phyloP scores from a whole-genome alignment of 2,888 invertebrate genomes.

The Alloscopus bannaensis region DNA sequence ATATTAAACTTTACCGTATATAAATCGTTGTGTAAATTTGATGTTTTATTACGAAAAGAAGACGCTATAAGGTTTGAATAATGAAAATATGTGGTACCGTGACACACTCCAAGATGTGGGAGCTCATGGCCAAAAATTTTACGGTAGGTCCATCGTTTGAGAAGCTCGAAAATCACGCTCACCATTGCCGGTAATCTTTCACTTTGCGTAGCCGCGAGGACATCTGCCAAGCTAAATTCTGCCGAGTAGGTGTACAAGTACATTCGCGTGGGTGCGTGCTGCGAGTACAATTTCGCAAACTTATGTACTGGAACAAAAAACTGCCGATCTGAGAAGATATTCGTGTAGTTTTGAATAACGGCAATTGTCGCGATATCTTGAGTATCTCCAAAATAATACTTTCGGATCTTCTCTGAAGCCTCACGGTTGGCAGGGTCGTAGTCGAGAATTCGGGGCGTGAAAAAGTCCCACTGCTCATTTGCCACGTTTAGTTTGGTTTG shows the following conservation, averaged over 20 bases:
- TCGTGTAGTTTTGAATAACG: conserved; percentile 59
- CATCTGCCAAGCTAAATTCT: conserved; percentile 41
- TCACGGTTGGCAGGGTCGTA: conserved; percentile 44
- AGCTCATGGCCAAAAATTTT: conserved; percentile 38
- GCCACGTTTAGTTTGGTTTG: conserved; percentile 61
- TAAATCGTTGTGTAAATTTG: too few relatives aligned
- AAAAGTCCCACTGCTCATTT: conserved; percentile 59
- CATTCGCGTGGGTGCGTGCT: conserved; percentile 50
- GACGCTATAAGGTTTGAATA: too few relatives aligned
- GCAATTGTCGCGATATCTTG: conserved; percentile 46
- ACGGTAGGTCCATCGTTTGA: conserved; percentile 40
- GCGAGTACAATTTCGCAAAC: conserved; percentile 47
- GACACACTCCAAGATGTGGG: conserved; percentile 59
- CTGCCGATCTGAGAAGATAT: conserved; percentile 61
- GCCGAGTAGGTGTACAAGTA: conserved; percentile 55
- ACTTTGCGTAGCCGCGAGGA: conserved; percentile 52
- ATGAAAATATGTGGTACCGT: conserved; percentile 41
- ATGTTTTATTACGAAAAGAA: too few relatives aligned
- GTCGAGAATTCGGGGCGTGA: conserved; percentile 47
- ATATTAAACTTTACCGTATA: background rate
- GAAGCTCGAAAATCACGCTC: conserved; percentile 46
- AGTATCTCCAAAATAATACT: conserved; percentile 63
- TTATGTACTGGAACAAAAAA: conserved; percentile 58
- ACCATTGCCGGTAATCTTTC: conserved; percentile 46
- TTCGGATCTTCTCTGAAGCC: conserved; percentile 52